phyloP scores from a whole-genome alignment of 2,113 vertebrate species.

The Eubucco bourcierii region DNA sequence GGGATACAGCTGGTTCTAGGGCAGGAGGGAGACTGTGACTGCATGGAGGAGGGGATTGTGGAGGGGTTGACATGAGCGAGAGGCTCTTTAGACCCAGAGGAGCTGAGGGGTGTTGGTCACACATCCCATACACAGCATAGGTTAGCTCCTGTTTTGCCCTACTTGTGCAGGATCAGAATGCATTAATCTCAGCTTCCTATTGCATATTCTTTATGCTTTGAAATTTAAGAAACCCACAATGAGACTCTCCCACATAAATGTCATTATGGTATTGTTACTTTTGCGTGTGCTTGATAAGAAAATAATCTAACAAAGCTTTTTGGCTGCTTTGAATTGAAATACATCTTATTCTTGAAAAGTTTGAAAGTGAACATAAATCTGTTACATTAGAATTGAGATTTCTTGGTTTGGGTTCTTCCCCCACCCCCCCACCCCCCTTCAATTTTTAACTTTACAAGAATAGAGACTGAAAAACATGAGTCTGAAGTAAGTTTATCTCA shows the following conservation, averaged over 20 bases:
- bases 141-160: not conserved
- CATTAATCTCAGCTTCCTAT: not conserved
- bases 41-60: not conserved
- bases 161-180: not conserved
- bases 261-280: not conserved
- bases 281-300: not conserved
- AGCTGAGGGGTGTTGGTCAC: not conserved
- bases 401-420: not conserved
- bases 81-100: not conserved
- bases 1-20: not conserved
- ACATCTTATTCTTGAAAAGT: not conserved
- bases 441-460: not conserved
- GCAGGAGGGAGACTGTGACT: not conserved
- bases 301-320: not conserved
- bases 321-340: not conserved
- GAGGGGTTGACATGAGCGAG: not conserved
- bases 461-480: not conserved
- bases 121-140: not conserved
- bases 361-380: not conserved
- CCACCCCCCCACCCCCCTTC: no score
- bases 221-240: not conserved
- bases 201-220: not conserved
- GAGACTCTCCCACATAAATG: not conserved
- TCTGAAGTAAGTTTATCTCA: not conserved
- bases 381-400: not conserved